phyloP scores from a whole-genome alignment of 2,113 vertebrate genomes.

The Megaceryle torquata region DNA sequence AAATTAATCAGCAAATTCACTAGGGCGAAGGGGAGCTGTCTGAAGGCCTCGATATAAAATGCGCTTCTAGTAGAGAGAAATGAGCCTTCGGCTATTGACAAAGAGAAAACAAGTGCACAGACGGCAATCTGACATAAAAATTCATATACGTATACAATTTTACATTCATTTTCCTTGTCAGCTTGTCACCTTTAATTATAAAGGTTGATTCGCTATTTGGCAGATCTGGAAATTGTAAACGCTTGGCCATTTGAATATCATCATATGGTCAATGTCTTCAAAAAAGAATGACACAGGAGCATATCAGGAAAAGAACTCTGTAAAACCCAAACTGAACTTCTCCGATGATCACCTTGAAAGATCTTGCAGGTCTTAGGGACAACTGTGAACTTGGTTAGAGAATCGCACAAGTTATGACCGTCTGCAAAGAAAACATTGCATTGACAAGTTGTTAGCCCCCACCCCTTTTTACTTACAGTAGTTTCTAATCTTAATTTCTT shows the following conservation, averaged over 20 bases:
- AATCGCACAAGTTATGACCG: background rate
- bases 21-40: conserved; percentile 99
- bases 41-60: conserved; percentile 90
- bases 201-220: conserved; percentile 96
- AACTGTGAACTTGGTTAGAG: background rate
- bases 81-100: conserved; percentile 93
- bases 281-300: conserved; percentile 66
- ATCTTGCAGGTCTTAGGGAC: background rate
- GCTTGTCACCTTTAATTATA: conserved; percentile 99
- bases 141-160: conserved; percentile 94
- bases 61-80: conserved; percentile 82
- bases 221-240: conserved; percentile 85
- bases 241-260: conserved; percentile 87
- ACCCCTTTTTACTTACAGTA: background rate
- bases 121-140: conserved; percentile 97
- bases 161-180: conserved; percentile 99
- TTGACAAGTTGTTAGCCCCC: background rate
- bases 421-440: background rate
- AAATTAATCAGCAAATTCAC: conserved; percentile 99
- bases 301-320: background rate
- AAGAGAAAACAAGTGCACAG: conserved; percentile 90
- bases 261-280: conserved; percentile 84
- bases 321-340: conserved; percentile 1
- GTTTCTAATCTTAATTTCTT: conserved; percentile 25
- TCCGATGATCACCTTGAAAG: background rate